Evolutionary conservation across 2,113 vertebrate genomes (phyloP), one percentile per base, ranked within the genome.

Genomic region (Lates calcarifer): DNA sequence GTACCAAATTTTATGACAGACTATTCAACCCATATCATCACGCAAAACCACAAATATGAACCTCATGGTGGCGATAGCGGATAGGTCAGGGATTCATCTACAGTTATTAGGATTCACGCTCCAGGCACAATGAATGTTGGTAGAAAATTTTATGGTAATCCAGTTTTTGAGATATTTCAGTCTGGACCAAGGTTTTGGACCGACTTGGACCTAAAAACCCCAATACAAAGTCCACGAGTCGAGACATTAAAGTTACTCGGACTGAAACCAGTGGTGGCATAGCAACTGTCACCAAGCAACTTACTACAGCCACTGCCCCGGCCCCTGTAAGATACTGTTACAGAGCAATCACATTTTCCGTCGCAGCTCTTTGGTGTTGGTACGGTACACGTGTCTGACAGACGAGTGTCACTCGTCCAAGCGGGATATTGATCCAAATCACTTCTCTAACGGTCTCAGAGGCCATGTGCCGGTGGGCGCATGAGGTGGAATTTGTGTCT

Each of bases 401-500:
- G 53, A 70, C 22, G 17, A 83, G 53, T 77, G 67, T 70, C 82
- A 58, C 63, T 51, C 49, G 35, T 87, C 55, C 45, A 51, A 78
- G 66, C 49, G 15, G 45, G 35, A 77, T 77, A 91, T 92, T 81
- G 88, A 93, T 91, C 76, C 47, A 60, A 65, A 88, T 82, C 65
- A 33, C 49, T 49, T 63, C 74, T 62, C 64, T 56, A 22, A 41
- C 26, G 4, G 69, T 77, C 80, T 78, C 68, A 11, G 64, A 33
- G 77, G 81, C 67, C 87, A 70, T 79, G 90, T 88, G 85, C 67
- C 37, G 72, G 22, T 58, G 62, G 24, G 49, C 74, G 39, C 77
- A 28, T 73, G 79, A 60, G 75, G 17, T 60, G 66, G 62, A 69
- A 41, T 85, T 53, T 79, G 69, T 85, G 69, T 85, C 72, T 63